These are phyloP conservation scores for Brotogeris chrysoptera DNA, from an alignment of 2,797 vertebrate species.

Conservation along the genomic window DNA sequence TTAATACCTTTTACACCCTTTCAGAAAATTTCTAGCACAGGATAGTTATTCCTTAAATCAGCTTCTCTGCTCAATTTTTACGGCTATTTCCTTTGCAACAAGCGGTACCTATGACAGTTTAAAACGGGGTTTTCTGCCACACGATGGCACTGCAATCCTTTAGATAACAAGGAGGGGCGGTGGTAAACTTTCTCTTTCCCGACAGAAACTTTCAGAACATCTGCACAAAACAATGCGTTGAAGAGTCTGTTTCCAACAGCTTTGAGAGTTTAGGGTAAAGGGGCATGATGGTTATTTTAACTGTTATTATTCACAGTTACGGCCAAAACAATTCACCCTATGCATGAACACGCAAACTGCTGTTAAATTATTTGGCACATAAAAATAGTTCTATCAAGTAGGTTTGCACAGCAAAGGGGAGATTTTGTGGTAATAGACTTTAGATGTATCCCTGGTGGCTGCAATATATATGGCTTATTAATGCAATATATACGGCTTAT, in stretches of 20 bases:
- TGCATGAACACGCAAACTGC: neutral
- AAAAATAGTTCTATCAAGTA: neutral
- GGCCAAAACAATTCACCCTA: neutral
- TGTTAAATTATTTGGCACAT: neutral
- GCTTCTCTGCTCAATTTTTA: neutral
- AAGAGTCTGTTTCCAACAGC: neutral
- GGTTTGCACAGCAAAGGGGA: neutral
- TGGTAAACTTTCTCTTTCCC: neutral
- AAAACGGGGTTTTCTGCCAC: conserved; percentile 3
- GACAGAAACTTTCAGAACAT: neutral
- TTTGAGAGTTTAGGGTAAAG: neutral
- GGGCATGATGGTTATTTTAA: neutral
- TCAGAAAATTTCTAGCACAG: neutral
- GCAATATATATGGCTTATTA: neutral
- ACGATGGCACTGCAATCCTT: conserved; percentile 57
- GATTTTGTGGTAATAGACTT: neutral
- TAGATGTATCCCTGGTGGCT: neutral
- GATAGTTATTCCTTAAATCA: neutral
- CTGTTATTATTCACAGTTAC: neutral
- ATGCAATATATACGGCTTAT: too few relatives aligned
- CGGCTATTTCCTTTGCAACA: neutral
- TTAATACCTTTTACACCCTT: neutral
- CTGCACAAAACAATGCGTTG: neutral
- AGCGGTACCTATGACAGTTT: neutral
- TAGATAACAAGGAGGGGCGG: neutral